Evolutionary conservation across 2,797 vertebrate species (phyloP).

Genomic region (Choloepus didactylus): DNA sequence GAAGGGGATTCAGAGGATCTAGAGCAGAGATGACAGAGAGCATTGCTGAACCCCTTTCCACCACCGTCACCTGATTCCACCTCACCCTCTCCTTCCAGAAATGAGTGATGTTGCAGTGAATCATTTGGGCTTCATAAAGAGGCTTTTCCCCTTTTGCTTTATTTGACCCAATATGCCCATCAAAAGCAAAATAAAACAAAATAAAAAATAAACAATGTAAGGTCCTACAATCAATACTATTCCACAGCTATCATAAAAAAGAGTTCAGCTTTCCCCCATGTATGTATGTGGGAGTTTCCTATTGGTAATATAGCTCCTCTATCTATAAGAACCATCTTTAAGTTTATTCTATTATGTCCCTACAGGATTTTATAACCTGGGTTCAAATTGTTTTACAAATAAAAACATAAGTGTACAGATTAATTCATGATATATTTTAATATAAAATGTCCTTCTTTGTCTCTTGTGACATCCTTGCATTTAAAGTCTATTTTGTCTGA

Average conservation of each 20-base stretch:
- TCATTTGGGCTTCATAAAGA: not conserved
- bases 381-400: constrained; percentile 44
- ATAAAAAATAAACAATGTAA: not conserved
- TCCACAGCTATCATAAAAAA: not conserved
- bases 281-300: not conserved
- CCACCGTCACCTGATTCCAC: not conserved
- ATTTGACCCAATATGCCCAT: not conserved
- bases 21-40: not conserved
- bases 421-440: too few species aligned
- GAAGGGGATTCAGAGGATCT: not conserved
- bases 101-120: not conserved
- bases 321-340: not conserved
- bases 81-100: not conserved
- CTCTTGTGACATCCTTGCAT: too few species aligned
- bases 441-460: too few species aligned
- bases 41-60: not conserved
- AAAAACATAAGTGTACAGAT: not conserved
- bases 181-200: not conserved
- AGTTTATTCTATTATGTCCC: not conserved
- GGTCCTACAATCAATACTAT: not conserved
- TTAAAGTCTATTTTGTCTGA: too few species aligned
- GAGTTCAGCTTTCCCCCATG: not conserved
- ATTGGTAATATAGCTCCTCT: not conserved
- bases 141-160: not conserved
- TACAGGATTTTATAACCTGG: not conserved